Evolutionary conservation across 2,113 vertebrate genomes (phyloP).

Genomic region (Anoplopoma fimbria): DNA sequence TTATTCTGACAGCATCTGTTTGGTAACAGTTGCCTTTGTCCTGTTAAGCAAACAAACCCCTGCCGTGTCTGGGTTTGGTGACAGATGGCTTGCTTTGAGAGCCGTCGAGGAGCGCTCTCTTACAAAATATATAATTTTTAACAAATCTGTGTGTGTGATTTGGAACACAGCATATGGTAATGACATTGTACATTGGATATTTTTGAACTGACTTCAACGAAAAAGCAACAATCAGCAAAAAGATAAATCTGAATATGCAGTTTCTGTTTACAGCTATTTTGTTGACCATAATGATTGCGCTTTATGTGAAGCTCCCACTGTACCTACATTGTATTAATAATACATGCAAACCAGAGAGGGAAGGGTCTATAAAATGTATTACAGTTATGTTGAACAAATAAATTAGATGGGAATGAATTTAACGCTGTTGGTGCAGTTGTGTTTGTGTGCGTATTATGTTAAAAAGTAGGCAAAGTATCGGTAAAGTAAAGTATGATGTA

Average conservation of each 20-base stretch:
- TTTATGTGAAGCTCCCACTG: background rate
- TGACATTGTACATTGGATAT: background rate
- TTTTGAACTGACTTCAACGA: background rate
- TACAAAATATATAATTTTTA: slow-evolving; percentile 39
- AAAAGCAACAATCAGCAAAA: background rate
- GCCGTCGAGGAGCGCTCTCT: slow-evolving; percentile 11
- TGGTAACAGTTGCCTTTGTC: slow-evolving; percentile 57
- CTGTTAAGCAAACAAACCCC: slow-evolving; percentile 51
- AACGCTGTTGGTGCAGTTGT: background rate
- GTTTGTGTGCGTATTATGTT: background rate
- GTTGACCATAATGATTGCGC: background rate
- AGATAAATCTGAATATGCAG: background rate
- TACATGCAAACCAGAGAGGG: background rate
- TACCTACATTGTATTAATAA: background rate
- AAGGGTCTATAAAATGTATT: background rate
- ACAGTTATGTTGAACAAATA: background rate
- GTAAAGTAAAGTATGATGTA: background rate
- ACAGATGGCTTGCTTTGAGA: slow-evolving; percentile 70
- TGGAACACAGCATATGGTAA: slow-evolving; percentile 19
- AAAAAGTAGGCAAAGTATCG: too few relatives aligned
- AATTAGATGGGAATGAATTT: background rate
- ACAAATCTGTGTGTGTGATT: slow-evolving; percentile 24
- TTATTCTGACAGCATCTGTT: slow-evolving; percentile 62
- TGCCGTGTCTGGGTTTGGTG: slow-evolving; percentile 44
- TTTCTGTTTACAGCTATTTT: background rate